Evolutionary conservation across 2,113 vertebrate species (phyloP).

Genomic region (Tauraco erythrolophus): DNA sequence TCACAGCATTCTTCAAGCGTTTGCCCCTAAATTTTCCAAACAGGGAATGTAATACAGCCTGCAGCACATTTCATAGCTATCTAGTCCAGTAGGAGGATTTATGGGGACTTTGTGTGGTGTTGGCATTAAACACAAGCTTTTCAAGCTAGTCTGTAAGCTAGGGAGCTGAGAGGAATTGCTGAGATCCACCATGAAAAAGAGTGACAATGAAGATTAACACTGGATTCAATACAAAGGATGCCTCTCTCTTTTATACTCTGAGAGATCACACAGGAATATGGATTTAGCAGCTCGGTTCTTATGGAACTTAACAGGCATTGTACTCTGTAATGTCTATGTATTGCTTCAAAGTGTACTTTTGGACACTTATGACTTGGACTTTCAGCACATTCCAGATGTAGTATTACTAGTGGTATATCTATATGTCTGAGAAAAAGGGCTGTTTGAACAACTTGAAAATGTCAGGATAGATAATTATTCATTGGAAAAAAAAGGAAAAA

Average conservation of each 20-base stretch:
- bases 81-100: background rate
- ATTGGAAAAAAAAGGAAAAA: background rate
- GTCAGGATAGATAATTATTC: conserved; percentile 24
- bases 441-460: background rate
- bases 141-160: background rate
- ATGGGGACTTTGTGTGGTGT: background rate
- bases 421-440: background rate
- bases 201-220: background rate
- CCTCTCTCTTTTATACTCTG: background rate
- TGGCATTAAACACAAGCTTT: background rate
- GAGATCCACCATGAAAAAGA: background rate
- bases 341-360: background rate
- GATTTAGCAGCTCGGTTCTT: background rate
- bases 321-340: background rate
- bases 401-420: background rate
- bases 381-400: background rate
- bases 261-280: background rate
- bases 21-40: conserved; percentile 35
- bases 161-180: background rate
- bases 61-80: background rate
- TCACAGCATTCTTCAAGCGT: background rate
- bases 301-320: background rate
- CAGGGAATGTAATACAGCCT: background rate
- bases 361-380: background rate
- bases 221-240: background rate